Evolutionary conservation across 2,888 invertebrate genomes (phyloP).

Genomic region (Spodoptera littoralis): DNA sequence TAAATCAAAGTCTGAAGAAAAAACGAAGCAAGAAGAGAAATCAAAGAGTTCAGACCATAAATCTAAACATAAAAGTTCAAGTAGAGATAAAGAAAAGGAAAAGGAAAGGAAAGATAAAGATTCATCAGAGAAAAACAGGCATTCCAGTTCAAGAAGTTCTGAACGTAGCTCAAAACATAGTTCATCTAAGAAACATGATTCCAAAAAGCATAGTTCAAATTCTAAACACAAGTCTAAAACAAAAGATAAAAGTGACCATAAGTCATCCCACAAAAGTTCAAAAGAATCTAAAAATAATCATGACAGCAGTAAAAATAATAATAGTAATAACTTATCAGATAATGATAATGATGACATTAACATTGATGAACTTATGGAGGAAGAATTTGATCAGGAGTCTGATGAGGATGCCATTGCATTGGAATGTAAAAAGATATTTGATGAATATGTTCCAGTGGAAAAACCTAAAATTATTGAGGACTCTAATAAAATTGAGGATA

Average conservation of each 20-base stretch:
- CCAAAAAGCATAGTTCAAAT: slow-evolving; percentile 64
- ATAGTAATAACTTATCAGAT: slow-evolving; percentile 65
- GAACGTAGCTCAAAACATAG: slow-evolving; percentile 62
- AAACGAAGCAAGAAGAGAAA: slow-evolving; percentile 64
- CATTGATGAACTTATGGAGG: slow-evolving; percentile 62
- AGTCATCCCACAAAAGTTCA: slow-evolving; percentile 69
- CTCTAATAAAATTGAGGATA: slow-evolving; percentile 59
- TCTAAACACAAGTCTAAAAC: slow-evolving; percentile 63
- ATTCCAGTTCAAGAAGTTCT: slow-evolving; percentile 64
- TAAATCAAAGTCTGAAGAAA: slow-evolving; percentile 62
- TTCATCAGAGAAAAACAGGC: slow-evolving; percentile 65
- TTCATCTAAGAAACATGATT: slow-evolving; percentile 62
- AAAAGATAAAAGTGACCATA: slow-evolving; percentile 60
- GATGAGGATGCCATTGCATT: slow-evolving; percentile 93
- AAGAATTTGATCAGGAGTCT: slow-evolving; percentile 82
- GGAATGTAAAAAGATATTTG: slow-evolving; percentile 96
- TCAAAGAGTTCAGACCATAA: slow-evolving; percentile 68
- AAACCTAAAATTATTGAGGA: slow-evolving; percentile 71
- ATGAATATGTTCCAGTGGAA: slow-evolving; percentile 91
- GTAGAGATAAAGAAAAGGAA: slow-evolving; percentile 70
- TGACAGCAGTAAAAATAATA: slow-evolving; percentile 58
- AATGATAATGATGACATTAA: slow-evolving; percentile 60
- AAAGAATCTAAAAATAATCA: slow-evolving; percentile 69
- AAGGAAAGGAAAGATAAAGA: slow-evolving; percentile 70
- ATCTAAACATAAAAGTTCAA: slow-evolving; percentile 75